Percentiles rank a stretch among this genome's conserved stretches.
These are phyloP conservation scores for Morone chrysops DNA, from an alignment of 2,113 vertebrate species.

Conservation along the genomic window DNA sequence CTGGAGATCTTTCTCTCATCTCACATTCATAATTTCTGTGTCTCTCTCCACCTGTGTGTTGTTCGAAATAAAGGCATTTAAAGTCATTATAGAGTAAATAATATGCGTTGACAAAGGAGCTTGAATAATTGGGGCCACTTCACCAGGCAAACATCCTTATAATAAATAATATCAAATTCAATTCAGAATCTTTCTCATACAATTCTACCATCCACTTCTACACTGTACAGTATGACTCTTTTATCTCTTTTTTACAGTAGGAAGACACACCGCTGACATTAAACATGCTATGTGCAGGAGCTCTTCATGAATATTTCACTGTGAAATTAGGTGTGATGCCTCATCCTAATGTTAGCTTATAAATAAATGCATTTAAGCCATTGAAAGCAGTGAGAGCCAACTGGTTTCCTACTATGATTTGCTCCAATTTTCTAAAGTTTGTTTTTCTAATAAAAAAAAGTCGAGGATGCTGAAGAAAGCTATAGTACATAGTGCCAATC, in stretches of 20 bases:
- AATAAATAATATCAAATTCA: constrained; percentile 25
- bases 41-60: constrained; percentile 19
- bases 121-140: constrained; percentile 37
- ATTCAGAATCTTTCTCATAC: background rate
- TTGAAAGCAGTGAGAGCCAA: constrained; percentile 21
- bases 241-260: constrained; percentile 56
- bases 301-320: constrained; percentile 74
- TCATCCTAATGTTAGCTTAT: constrained; percentile 49
- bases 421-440: constrained; percentile 43
- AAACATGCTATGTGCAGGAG: constrained; percentile 58
- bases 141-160: constrained; percentile 25
- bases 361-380: constrained; percentile 62
- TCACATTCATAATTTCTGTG: background rate
- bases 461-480: background rate
- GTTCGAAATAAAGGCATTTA: constrained; percentile 40
- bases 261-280: constrained; percentile 56
- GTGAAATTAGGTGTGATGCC: constrained; percentile 67
- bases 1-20: constrained; percentile 25
- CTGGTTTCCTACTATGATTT: constrained; percentile 13
- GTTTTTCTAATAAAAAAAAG: background rate
- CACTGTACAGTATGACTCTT: constrained; percentile 22
- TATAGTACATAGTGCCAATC: constrained; percentile 11
- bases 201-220: background rate
- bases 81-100: constrained; percentile 46
- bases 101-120: constrained; percentile 30